phyloP scores from a whole-genome alignment of 2,888 invertebrate genomes.

The Harpagoxenus sublaevis region DNA sequence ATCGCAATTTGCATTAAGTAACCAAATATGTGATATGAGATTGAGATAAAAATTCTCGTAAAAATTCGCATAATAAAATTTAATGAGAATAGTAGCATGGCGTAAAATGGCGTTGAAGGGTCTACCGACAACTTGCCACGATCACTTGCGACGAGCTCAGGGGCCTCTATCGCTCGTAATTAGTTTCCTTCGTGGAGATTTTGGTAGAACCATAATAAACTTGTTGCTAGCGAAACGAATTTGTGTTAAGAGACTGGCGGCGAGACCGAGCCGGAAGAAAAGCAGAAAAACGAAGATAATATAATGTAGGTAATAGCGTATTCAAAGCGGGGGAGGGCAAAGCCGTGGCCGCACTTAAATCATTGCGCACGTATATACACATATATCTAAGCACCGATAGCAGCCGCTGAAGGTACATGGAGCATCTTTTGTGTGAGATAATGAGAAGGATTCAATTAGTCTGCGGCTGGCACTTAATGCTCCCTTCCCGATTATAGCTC shows the following conservation, averaged over 20 bases:
- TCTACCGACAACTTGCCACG: not conserved
- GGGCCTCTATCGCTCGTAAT: conserved; percentile 30
- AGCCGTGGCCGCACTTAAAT: conserved; percentile 30
- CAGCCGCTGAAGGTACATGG: conserved; percentile 36
- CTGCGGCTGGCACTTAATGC: conserved; percentile 65
- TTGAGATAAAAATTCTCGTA: not conserved
- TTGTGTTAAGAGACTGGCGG: not conserved
- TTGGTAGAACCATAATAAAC: conserved; percentile 32
- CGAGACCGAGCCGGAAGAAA: conserved; percentile 23
- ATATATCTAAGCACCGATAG: conserved; percentile 23
- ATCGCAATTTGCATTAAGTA: not conserved
- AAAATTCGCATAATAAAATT: not conserved
- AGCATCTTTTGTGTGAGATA: conserved; percentile 68
- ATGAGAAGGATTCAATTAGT: conserved; percentile 72
- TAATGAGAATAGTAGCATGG: conserved; percentile 26
- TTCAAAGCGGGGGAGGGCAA: conserved; percentile 8
- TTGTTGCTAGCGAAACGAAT: conserved; percentile 34
- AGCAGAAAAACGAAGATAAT: conserved; percentile 9
- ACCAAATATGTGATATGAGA: conserved; percentile 12
- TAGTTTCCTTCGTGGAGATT: conserved; percentile 26
- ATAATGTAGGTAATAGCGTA: conserved; percentile 22
- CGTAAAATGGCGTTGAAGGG: conserved; percentile 3
- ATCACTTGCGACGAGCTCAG: not conserved
- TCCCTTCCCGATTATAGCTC: conserved; percentile 53
- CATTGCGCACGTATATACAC: conserved; percentile 28